Base-by-base conservation (phyloP, 2,797 vertebrate genomes). In the Spinus pinus region DNA sequence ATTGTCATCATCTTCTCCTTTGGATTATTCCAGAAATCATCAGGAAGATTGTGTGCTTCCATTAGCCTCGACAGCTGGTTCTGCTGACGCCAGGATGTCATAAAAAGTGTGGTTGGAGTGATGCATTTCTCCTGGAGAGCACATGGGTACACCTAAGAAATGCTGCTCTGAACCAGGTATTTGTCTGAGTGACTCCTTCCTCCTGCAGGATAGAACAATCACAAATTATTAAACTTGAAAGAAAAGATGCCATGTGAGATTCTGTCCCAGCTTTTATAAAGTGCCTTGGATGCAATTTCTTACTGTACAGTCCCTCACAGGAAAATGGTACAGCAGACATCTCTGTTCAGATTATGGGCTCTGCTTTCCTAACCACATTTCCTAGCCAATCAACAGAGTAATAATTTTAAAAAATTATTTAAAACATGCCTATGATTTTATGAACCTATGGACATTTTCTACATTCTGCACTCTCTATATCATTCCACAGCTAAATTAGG, bases 1-100 rank as follows among this genome's bases (percentile, higher is more conserved):
- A 95, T 97, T 96, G 95, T 95, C 93, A 95, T 94, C 96, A 97
- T 97, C 94, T 91, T 91, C 88, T 96, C 82, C 66, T 94, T 90
- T 94, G 93, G 92, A 94, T 96, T 96, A 95, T 96, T 97, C 96
- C 93, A 96, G 96, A 95, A 96, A 96, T 96, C 93, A 95, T 97
- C 96, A 95, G 81, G 64, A 96, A 95, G 96, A 97, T 90, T 96
- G 93, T 83, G 81, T 95, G 81, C 83, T 96, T 96, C 91, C 93
- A 96, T 97, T 96, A 96, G 85, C 88, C 90, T 85, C 12, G 72
- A 94, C 95, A 97, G 95, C 94, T 97, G 94, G 88, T 95, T 95
- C 82, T 2, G 60, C 90, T 96, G 94, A 95, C 0, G 41, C 89
- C 3, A 49, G 44, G 83, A 91, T 96, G 88, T 89, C 91, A 96